A percentile compares a stretch with the other conserved stretches of the same genome.
These are phyloP conservation scores for Lytechinus variegatus DNA, from an alignment of 35 echinoderm and acorn worm genomes.

Conservation along the genomic window DNA sequence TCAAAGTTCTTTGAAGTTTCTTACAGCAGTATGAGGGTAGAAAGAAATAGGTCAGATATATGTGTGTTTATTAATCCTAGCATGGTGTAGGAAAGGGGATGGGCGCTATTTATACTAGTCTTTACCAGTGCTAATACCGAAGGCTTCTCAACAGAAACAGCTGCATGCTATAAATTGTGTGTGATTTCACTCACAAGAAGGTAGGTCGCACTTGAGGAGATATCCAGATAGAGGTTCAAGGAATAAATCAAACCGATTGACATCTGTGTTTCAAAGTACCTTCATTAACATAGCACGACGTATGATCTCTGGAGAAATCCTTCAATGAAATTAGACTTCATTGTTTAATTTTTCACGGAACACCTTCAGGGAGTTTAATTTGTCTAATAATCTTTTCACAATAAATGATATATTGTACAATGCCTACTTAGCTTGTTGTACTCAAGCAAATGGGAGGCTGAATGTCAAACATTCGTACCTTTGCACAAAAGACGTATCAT, in stretches of 20 bases:
- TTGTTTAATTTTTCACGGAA: neutral
- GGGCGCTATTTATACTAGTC: neutral
- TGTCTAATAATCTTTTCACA: too few species aligned
- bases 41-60: neutral
- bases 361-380: too few species aligned
- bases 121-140: neutral
- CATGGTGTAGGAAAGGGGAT: neutral
- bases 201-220: neutral
- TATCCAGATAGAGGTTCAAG: neutral
- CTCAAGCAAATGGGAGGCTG: too few species aligned
- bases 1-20: neutral
- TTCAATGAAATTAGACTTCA: neutral
- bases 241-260: neutral
- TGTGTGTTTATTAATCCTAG: neutral
- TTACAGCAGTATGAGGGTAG: neutral
- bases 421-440: too few species aligned
- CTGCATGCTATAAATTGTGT: neutral
- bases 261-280: neutral
- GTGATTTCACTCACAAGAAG: neutral
- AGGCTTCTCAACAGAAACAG: neutral
- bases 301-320: neutral
- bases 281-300: neutral
- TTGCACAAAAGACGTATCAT: too few species aligned
- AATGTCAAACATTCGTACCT: too few species aligned
- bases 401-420: too few species aligned